These are phyloP conservation scores for Eublepharis macularius DNA, from an alignment of 2,113 vertebrate genomes.

Conservation along the genomic window DNA sequence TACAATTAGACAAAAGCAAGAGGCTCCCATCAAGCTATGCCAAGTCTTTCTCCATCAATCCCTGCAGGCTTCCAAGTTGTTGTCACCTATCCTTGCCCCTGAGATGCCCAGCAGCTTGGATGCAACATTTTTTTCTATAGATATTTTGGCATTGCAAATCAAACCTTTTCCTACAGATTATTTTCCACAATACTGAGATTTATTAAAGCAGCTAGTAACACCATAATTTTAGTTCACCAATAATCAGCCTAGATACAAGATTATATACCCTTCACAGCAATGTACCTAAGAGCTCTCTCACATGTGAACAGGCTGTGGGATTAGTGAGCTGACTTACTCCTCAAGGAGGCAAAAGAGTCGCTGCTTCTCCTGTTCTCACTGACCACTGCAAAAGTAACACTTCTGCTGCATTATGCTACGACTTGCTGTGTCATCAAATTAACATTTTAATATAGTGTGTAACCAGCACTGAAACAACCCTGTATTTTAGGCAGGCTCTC, in stretches of 20 bases:
- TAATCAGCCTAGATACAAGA: background rate
- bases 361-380: background rate
- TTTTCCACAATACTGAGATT: background rate
- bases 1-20: constrained; percentile 45
- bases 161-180: background rate
- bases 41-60: constrained; percentile 53
- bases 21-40: constrained; percentile 29
- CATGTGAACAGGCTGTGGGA: too few species aligned
- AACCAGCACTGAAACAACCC: background rate
- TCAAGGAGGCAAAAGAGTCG: background rate
- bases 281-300: background rate
- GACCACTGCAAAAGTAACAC: background rate
- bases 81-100: background rate
- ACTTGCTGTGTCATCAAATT: background rate
- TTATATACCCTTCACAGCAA: background rate
- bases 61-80: background rate
- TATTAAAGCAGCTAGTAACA: background rate
- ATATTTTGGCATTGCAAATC: background rate
- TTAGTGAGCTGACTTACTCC: background rate
- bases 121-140: background rate
- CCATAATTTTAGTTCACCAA: background rate
- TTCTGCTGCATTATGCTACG: background rate
- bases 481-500: background rate
- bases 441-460: background rate
- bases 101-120: background rate